phyloP scores from a whole-genome alignment of 2,888 invertebrate species.

The Priocnemis perturbator region DNA sequence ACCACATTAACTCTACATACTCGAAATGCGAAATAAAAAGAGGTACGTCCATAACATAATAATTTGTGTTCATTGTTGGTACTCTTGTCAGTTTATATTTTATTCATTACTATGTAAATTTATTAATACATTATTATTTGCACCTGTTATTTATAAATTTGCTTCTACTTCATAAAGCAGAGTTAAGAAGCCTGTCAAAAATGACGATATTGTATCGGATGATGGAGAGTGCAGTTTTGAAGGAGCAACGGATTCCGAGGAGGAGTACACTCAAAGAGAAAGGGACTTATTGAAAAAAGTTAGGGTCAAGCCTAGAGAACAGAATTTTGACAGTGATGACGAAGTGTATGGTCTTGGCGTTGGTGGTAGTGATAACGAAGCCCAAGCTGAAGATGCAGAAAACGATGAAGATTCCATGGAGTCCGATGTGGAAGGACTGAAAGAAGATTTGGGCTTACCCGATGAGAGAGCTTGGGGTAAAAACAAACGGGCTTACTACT shows the following conservation, averaged over 20 bases:
- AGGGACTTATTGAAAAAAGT: constrained; percentile 80
- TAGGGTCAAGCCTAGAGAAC: constrained; percentile 76
- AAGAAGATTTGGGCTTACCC: constrained; percentile 83
- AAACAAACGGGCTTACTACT: constrained; percentile 86
- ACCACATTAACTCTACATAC: too few relatives aligned
- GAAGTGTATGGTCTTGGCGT: constrained; percentile 81
- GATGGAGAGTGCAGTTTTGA: constrained; percentile 70
- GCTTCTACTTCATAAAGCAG: too few relatives aligned
- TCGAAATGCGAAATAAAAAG: too few relatives aligned
- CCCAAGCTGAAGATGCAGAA: constrained; percentile 76
- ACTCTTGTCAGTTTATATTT: too few relatives aligned
- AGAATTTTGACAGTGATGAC: constrained; percentile 78
- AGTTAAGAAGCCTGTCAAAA: too few relatives aligned
- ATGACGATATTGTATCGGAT: too few relatives aligned
- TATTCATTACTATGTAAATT: too few relatives aligned
- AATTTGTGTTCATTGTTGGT: too few relatives aligned
- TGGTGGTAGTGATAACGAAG: constrained; percentile 75
- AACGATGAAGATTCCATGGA: constrained; percentile 76
- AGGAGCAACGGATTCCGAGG: constrained; percentile 83
- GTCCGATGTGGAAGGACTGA: constrained; percentile 85
- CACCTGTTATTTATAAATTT: too few relatives aligned
- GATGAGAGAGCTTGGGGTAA: constrained; percentile 93
- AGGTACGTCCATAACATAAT: too few relatives aligned
- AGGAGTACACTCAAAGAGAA: constrained; percentile 83
- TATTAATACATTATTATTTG: too few relatives aligned